Conservation (phyloP, 30 jellyfish, hydroid and myxozoan species). For the Aurelia sp. region DNA sequence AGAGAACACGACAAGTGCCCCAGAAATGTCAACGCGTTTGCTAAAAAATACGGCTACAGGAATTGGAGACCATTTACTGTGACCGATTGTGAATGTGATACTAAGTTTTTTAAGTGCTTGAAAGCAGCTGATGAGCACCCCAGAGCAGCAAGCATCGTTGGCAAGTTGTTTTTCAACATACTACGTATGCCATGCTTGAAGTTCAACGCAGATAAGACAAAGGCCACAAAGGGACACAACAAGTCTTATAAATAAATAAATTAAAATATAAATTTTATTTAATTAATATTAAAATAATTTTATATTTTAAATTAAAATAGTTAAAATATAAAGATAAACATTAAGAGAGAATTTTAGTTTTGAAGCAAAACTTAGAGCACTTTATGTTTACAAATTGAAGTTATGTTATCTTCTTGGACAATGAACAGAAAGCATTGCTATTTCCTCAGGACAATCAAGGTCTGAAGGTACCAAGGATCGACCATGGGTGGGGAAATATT, state of each 20-base stretch:
- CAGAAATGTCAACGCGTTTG: background rate
- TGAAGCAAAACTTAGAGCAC: no score
- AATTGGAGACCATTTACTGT: constrained; percentile 49
- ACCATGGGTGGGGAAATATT: no score
- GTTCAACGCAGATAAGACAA: constrained; percentile 8
- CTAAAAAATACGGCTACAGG: background rate
- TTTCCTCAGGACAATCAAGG: no score
- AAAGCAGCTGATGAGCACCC: constrained; percentile 28
- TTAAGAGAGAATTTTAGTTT: no score
- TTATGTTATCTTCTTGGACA: no score
- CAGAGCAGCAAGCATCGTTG: constrained; percentile 37
- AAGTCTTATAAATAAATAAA: constrained; percentile 1
- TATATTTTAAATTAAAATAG: no score
- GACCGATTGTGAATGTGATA: constrained; percentile 64
- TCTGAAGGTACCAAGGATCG: no score
- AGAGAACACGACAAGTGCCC: constrained; percentile 58
- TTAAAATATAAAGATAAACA: no score
- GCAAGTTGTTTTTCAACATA: constrained; percentile 34
- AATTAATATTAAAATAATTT: no score
- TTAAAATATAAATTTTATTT: no score
- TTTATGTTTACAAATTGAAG: no score
- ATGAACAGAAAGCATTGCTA: no score
- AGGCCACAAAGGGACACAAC: constrained; percentile 20
- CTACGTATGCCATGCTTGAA: constrained; percentile 56
- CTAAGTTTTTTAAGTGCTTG: constrained; percentile 53